phyloP scores from a whole-genome alignment of 1,140 invertebrate species.

The Brachionus rubens region DNA sequence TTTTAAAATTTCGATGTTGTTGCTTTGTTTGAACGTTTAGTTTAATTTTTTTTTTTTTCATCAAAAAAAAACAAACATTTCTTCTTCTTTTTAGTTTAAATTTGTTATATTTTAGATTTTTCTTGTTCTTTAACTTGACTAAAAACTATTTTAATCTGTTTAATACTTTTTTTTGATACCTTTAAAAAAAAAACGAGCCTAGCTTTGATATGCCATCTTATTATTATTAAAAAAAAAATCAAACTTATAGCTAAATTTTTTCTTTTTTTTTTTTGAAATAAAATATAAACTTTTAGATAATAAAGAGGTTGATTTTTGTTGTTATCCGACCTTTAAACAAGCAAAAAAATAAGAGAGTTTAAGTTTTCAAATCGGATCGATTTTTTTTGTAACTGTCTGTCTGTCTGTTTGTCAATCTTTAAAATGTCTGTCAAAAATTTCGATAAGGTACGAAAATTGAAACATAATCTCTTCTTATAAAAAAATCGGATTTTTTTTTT shows the following conservation, averaged over 20 bases:
- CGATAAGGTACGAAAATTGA: too few species aligned
- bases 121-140: background rate
- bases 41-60: conserved; percentile 22
- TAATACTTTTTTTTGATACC: conserved; percentile 26
- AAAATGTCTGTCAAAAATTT: too few species aligned
- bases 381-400: conserved; percentile 1
- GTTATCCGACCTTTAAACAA: too few species aligned
- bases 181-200: background rate
- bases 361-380: too few species aligned
- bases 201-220: too few species aligned
- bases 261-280: conserved; percentile 10
- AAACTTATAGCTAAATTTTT: background rate
- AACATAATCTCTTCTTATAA: too few species aligned
- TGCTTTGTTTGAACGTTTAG: conserved; percentile 33
- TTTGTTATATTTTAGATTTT: conserved; percentile 37
- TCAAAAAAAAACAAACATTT: too few species aligned
- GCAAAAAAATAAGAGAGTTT: too few species aligned
- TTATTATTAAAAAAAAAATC: too few species aligned
- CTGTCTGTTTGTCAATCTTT: conserved; percentile 11
- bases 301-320: conserved; percentile 19
- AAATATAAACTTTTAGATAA: conserved; percentile 25
- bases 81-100: conserved; percentile 3
- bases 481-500: too few species aligned
- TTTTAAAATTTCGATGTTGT: conserved; percentile 28
- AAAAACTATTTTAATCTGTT: conserved; percentile 37